phyloP scores from a whole-genome alignment of 1,140 invertebrate genomes.

The Apis florea region DNA sequence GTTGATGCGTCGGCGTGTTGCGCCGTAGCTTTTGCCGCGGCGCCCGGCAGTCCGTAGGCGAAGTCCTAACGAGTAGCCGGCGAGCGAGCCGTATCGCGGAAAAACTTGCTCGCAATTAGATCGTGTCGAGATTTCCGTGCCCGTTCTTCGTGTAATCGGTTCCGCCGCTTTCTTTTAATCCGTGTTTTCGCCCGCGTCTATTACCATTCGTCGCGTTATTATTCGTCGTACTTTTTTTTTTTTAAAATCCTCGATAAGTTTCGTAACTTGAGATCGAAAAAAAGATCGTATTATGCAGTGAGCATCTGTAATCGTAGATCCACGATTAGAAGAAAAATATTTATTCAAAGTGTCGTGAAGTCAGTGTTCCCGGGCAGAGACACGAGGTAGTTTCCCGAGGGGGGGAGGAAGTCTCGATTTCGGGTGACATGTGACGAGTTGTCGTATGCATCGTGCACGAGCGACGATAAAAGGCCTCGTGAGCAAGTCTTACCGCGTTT shows the following conservation, averaged over 20 bases:
- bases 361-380: neutral
- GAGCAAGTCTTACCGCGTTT: neutral
- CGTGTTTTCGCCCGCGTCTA: neutral
- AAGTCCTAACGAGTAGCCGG: slow-evolving; percentile 73
- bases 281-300: neutral
- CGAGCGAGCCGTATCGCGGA: slow-evolving; percentile 43
- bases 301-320: no score
- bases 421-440: slow-evolving; percentile 18
- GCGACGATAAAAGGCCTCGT: neutral
- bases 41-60: slow-evolving; percentile 74
- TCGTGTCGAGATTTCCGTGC: neutral
- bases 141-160: neutral
- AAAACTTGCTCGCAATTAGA: slow-evolving; percentile 17
- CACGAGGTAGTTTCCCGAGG: no score
- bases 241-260: neutral
- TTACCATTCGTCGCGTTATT: neutral
- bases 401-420: neutral
- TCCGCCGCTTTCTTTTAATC: neutral
- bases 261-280: no score
- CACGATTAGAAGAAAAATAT: no score
- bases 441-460: slow-evolving; percentile 10
- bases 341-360: no score
- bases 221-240: neutral
- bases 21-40: slow-evolving; percentile 73
- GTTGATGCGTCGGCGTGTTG: slow-evolving; percentile 75